Conservation (phyloP, 1,140 invertebrate genomes). For the Nasonia vitripennis region DNA sequence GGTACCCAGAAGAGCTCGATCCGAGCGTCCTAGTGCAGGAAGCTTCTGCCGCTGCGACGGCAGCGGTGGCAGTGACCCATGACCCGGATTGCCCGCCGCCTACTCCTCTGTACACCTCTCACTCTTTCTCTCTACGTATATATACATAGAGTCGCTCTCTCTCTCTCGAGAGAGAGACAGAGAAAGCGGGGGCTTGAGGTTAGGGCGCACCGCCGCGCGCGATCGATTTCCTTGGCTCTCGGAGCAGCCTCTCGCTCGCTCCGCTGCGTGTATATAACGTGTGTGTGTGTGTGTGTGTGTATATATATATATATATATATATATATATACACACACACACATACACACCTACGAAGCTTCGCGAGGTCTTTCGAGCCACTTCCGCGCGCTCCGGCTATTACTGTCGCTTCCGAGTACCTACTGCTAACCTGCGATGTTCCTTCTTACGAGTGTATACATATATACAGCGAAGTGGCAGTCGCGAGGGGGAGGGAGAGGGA, state of each 20-base stretch:
- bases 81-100: conserved; percentile 68
- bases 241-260: not conserved
- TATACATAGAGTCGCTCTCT: conserved; percentile 1
- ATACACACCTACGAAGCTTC: not conserved
- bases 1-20: conserved; percentile 5
- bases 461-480: not conserved
- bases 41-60: not conserved
- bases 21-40: conserved; percentile 1
- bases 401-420: not conserved
- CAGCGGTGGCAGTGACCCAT: conserved; percentile 71
- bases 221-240: conserved; percentile 58
- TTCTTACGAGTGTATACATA: not conserved
- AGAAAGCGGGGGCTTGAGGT: conserved; percentile 50
- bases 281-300: too few relatives aligned
- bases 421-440: not conserved
- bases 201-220: conserved; percentile 46
- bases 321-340: not conserved
- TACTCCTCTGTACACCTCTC: conserved; percentile 28
- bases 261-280: not conserved
- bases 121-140: conserved; percentile 32
- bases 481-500: not conserved
- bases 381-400: conserved; percentile 1
- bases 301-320: not conserved
- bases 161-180: too few relatives aligned
- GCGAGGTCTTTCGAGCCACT: not conserved